Conservation (phyloP, 2,797 vertebrate species). For the Urocyon cinereoargenteus region DNA sequence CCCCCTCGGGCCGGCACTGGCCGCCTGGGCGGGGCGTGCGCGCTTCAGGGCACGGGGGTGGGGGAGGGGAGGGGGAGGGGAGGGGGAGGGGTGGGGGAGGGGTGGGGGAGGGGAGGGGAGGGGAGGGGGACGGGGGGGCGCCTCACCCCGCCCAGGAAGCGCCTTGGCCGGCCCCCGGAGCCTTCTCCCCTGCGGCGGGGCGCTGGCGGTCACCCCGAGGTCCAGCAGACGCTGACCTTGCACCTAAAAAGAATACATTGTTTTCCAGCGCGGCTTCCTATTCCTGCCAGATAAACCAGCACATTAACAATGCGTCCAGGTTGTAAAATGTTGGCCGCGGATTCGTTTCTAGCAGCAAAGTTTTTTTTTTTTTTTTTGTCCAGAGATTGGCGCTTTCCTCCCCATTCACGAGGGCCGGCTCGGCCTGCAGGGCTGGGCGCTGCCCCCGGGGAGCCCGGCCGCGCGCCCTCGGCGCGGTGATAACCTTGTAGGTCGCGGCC, state of each 20-base stretch:
- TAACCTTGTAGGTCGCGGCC: slow-evolving; percentile 87
- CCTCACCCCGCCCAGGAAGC: neutral
- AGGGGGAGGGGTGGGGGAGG: no score
- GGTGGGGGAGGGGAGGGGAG: no score
- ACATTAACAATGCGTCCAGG: slow-evolving; percentile 86
- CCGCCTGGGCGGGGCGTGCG: neutral
- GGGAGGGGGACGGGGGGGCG: neutral
- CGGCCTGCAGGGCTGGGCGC: slow-evolving; percentile 84
- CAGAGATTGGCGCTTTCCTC: slow-evolving; percentile 87
- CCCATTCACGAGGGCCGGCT: slow-evolving; percentile 85
- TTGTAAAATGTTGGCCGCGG: slow-evolving; percentile 88
- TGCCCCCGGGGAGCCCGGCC: slow-evolving; percentile 83
- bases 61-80: no score
- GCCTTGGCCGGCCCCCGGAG: slow-evolving; percentile 47
- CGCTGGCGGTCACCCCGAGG: slow-evolving; percentile 82
- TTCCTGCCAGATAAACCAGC: slow-evolving; percentile 89
- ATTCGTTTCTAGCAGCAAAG: slow-evolving; percentile 83
- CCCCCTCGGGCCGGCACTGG: accelerated
- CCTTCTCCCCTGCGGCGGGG: slow-evolving; percentile 69
- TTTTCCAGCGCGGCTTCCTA: slow-evolving; percentile 88
- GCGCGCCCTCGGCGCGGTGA: slow-evolving; percentile 85
- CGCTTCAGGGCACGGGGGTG: neutral
- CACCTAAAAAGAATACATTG: slow-evolving; percentile 87
- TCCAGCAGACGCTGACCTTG: slow-evolving; percentile 87
- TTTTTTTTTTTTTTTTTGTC: slow-evolving; percentile 86